These are phyloP conservation scores for Heliconius melpomene DNA, from an alignment of 1,140 invertebrate species.

Conservation along the genomic window DNA sequence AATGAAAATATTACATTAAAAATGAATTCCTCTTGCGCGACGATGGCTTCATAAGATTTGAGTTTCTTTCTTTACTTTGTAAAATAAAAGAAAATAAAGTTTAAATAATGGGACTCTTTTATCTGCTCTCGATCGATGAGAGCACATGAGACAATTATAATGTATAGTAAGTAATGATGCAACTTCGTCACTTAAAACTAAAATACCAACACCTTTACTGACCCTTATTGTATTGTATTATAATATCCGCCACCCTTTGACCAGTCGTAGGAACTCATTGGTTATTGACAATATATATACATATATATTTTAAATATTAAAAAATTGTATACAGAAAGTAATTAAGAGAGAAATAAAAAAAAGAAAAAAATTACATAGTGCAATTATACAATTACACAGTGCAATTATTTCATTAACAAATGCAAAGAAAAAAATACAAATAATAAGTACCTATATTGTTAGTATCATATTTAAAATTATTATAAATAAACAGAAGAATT, in stretches of 20 bases:
- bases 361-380: no score
- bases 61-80: no score
- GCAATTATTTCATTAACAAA: neutral
- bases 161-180: slow-evolving; percentile 41
- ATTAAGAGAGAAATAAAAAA: no score
- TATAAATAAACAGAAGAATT: neutral
- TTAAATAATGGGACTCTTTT: neutral
- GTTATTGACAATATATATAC: slow-evolving; percentile 24
- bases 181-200: slow-evolving; percentile 45
- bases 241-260: slow-evolving; percentile 46
- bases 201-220: slow-evolving; percentile 49
- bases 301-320: neutral
- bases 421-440: neutral
- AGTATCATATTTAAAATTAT: neutral
- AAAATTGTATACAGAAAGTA: neutral
- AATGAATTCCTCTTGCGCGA: no score
- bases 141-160: neutral
- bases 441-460: neutral
- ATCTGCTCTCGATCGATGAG: neutral
- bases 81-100: no score
- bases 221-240: slow-evolving; percentile 31
- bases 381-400: no score
- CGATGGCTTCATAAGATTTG: no score
- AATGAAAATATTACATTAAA: no score
- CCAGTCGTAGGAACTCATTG: slow-evolving; percentile 52